These are phyloP conservation scores for Mercenaria mercenaria DNA, from an alignment of 1,140 invertebrate genomes.

Conservation along the genomic window DNA sequence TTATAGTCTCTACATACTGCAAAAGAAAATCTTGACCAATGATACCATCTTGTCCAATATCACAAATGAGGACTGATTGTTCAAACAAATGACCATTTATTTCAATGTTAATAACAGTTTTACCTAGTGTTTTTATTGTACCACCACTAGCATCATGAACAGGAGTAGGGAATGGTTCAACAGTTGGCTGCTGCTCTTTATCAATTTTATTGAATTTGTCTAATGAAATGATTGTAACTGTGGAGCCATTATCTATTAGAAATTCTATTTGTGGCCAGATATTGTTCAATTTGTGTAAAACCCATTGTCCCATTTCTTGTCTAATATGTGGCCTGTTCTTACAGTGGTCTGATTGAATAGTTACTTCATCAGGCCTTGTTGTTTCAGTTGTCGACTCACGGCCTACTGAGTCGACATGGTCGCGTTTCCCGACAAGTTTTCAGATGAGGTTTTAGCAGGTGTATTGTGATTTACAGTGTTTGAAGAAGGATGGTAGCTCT, in stretches of 20 bases:
- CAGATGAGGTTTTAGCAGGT: not conserved
- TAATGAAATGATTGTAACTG: not conserved
- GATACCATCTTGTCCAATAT: not conserved
- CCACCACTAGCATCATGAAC: not conserved
- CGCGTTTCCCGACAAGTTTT: not conserved
- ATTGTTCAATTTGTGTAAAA: conserved; percentile 8
- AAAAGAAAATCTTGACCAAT: conserved; percentile 27
- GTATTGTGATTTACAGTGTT: not conserved
- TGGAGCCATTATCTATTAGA: conserved; percentile 13
- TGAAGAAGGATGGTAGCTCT: not conserved
- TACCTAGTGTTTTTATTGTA: not conserved
- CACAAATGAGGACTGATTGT: not conserved
- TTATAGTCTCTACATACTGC: not conserved
- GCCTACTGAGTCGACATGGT: not conserved
- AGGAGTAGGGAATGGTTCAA: not conserved
- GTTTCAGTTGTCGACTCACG: not conserved
- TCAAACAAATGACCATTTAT: not conserved
- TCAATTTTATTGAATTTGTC: not conserved
- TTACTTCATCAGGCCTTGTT: not conserved
- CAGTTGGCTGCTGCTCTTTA: too few species aligned
- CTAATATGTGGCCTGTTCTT: not conserved
- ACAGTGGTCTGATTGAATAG: not conserved
- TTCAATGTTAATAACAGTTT: not conserved
- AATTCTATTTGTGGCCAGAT: not conserved
- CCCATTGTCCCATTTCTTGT: conserved; percentile 27